Percentiles rank a stretch among this genome's conserved stretches.
phyloP scores from a whole-genome alignment of 2,888 invertebrate genomes.

The Stramonita haemastoma region DNA sequence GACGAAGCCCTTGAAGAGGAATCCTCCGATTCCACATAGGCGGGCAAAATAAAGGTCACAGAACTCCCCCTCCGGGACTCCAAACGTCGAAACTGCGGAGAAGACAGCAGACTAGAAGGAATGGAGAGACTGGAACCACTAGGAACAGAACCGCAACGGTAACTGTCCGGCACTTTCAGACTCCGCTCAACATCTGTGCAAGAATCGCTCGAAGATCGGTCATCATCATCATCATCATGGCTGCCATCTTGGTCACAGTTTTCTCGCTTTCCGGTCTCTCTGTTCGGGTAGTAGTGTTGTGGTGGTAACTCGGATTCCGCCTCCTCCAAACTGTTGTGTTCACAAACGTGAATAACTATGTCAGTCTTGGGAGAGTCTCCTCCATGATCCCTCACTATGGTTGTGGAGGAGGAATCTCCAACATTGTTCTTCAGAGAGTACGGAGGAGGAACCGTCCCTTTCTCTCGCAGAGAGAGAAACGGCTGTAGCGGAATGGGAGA shows the following conservation, averaged over 20 bases:
- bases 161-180: background rate
- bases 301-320: too few relatives aligned
- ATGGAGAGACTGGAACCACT: background rate
- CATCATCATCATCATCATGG: too few relatives aligned
- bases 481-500: too few relatives aligned
- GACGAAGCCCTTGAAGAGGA: background rate
- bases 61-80: slow-evolving; percentile 20
- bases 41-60: slow-evolving; percentile 19
- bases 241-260: too few relatives aligned
- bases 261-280: too few relatives aligned
- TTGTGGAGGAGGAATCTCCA: background rate
- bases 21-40: background rate
- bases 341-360: too few relatives aligned
- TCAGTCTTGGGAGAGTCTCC: too few relatives aligned
- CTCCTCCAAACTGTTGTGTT: too few relatives aligned
- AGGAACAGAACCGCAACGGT: background rate
- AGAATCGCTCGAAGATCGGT: background rate
- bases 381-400: too few relatives aligned
- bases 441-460: too few relatives aligned
- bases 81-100: background rate
- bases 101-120: background rate
- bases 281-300: too few relatives aligned
- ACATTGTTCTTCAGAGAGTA: background rate
- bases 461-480: too few relatives aligned
- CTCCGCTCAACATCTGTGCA: background rate